Percentiles rank a stretch among this genome's conserved stretches.
Conservation (phyloP, 2,113 vertebrate species). For the Neofelis nebulosa region DNA sequence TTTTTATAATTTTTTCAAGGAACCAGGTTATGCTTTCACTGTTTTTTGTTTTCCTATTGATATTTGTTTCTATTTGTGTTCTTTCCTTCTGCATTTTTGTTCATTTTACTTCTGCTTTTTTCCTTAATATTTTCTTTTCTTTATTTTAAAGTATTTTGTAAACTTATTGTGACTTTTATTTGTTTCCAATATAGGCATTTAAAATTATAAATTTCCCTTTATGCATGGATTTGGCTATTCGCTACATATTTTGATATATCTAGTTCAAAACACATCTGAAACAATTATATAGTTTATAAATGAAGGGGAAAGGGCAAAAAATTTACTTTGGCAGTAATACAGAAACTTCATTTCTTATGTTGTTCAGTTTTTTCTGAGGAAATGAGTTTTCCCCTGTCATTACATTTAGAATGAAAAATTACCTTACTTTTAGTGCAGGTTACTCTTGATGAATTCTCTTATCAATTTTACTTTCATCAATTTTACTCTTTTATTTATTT, state of each 20-base stretch:
- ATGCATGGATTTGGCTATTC: neutral
- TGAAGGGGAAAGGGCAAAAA: neutral
- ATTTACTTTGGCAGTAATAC: neutral
- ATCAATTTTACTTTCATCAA: neutral
- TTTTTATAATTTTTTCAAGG: neutral
- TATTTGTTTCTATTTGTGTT: neutral
- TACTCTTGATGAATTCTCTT: neutral
- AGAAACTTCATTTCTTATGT: neutral
- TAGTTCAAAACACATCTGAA: neutral
- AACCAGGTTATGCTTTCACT: accelerated
- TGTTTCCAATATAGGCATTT: neutral
- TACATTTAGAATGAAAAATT: neutral
- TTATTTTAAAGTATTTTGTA: neutral
- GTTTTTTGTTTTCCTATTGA: neutral
- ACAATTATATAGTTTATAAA: neutral
- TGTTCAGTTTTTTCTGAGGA: neutral
- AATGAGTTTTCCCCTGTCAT: neutral
- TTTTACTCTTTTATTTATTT: too few relatives aligned
- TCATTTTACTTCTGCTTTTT: neutral
- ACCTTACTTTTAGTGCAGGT: neutral
- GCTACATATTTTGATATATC: neutral
- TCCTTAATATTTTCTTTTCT: neutral
- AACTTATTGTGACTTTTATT: neutral
- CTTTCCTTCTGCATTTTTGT: neutral
- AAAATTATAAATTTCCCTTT: neutral